Evolutionary conservation across 2,113 vertebrate genomes (phyloP), one percentile per base, ranked within the genome.

Genomic region (Anarhynchus alexandrinus): DNA sequence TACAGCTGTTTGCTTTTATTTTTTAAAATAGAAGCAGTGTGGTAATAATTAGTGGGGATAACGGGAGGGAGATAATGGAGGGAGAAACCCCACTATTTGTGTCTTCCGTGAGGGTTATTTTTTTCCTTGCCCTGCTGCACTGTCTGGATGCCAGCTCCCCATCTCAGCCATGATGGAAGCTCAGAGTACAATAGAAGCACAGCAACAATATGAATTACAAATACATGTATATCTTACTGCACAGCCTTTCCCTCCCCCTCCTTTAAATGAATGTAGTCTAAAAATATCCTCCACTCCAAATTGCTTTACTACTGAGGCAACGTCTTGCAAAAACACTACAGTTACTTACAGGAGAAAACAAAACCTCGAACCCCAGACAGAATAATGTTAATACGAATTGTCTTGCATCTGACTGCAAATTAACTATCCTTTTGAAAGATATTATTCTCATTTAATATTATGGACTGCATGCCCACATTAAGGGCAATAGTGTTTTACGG

Each of bases 131-230:
- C 34, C 29, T 97, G 51, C 81, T 92, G 82, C 73, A 83, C 80
- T 91, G 58, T 40, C 70, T 97, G 58, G 59, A 65, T 97, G 95
- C 97, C 96, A 97, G 91, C 91, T 98, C 96, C 90, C 82, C 94
- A 94, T 96, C 95, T 94, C 84, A 97, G 96, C 93, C 95, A 94
- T 94, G 94, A 97, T 96, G 96, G 94, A 97, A 93, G 84, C 94
- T 97, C 83, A 64, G 82, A 97, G 96, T 95, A 98, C 95, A 98
- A 98, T 97, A 96, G 97, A 92, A 97, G 86, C 95, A 96, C 80
- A 97, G 96, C 90, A 97, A 96, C 92, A 95, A 98, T 97, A 98
- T 97, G 97, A 98, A 98, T 98, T 98, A 98, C 98, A 98, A 98
- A 98, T 98, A 86, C 69, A 82, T 95, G 92, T 88, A 87, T 96